Conservation (phyloP, 1,140 invertebrate genomes). For the Hormaphis cornu region DNA sequence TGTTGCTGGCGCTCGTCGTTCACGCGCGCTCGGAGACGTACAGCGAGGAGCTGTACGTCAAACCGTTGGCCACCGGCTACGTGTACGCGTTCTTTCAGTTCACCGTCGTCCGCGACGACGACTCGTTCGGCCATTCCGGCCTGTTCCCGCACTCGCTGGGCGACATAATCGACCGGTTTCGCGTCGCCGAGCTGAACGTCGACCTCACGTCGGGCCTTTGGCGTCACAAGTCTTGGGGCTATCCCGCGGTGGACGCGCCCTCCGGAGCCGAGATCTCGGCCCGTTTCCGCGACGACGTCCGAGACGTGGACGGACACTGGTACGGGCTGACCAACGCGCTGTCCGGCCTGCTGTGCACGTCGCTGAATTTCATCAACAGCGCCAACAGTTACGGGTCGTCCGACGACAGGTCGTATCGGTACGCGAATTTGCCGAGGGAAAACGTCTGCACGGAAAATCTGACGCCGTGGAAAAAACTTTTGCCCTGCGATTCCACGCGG, state of each 20-base stretch:
- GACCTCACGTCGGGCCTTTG: constrained; percentile 86
- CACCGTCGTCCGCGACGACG: constrained; percentile 55
- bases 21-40: constrained; percentile 51
- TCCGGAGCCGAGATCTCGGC: constrained; percentile 87
- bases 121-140: constrained; percentile 53
- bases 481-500: constrained; percentile 80
- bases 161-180: constrained; percentile 76
- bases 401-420: constrained; percentile 57
- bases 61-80: constrained; percentile 64
- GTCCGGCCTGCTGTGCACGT: constrained; percentile 89
- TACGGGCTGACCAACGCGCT: constrained; percentile 76
- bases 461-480: constrained; percentile 93
- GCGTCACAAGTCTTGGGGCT: constrained; percentile 88
- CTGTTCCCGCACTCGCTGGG: constrained; percentile 82
- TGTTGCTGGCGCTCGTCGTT: neutral
- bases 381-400: constrained; percentile 57
- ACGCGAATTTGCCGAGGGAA: constrained; percentile 84
- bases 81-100: constrained; percentile 81
- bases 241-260: constrained; percentile 73
- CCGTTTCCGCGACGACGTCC: constrained; percentile 64
- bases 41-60: constrained; percentile 70
- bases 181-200: constrained; percentile 83
- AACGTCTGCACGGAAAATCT: constrained; percentile 97
- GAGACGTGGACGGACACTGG: constrained; percentile 71
- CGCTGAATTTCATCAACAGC: constrained; percentile 89